These are phyloP conservation scores for Drosophila niveifrons DNA, from an alignment of 2,888 invertebrate genomes.

Conservation along the genomic window DNA sequence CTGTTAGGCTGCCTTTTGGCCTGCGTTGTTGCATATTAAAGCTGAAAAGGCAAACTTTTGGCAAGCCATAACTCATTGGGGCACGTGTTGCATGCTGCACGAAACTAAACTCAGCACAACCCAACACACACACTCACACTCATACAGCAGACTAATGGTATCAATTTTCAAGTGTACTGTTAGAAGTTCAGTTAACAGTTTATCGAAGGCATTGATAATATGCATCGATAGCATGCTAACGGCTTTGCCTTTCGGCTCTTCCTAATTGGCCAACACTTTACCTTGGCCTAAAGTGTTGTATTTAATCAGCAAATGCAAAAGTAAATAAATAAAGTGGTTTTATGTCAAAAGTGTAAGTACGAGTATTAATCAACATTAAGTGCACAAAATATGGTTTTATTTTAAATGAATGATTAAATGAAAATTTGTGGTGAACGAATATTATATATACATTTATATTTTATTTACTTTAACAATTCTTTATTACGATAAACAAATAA, in stretches of 20 bases:
- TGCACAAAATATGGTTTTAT: no score
- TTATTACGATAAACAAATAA: no score
- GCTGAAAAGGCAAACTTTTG: constrained; percentile 45
- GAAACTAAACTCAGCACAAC: constrained; percentile 56
- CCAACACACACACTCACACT: neutral
- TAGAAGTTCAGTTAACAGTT: constrained; percentile 61
- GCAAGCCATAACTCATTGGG: constrained; percentile 67
- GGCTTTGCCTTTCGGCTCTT: constrained; percentile 26
- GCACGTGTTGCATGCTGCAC: constrained; percentile 79
- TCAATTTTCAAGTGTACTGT: constrained; percentile 65
- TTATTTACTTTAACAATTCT: no score
- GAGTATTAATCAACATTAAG: no score
- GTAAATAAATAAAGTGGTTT: neutral
- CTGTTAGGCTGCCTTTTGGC: constrained; percentile 8
- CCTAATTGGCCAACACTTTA: constrained; percentile 31
- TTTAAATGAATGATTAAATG: no score
- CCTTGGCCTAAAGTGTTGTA: neutral
- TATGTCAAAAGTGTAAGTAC: no score
- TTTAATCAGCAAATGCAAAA: neutral
- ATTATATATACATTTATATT: no score
- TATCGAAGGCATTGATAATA: constrained; percentile 64
- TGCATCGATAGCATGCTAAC: constrained; percentile 63
- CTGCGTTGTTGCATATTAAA: constrained; percentile 61
- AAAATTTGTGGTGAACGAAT: no score
- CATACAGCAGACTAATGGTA: constrained; percentile 62